phyloP scores from a whole-genome alignment of 2,113 vertebrate genomes.

The Scomber colias region DNA sequence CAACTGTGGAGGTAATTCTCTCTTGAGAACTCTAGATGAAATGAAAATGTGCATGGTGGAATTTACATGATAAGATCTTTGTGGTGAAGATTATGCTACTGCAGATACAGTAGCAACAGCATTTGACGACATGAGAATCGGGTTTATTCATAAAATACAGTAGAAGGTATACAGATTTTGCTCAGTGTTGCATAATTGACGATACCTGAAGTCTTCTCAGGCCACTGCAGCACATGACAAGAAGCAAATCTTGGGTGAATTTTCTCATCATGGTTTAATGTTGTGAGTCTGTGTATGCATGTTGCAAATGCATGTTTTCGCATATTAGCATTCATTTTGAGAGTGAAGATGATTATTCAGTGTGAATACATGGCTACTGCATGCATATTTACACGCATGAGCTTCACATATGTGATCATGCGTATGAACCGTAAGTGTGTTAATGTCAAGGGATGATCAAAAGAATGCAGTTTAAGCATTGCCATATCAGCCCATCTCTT shows the following conservation, averaged over 20 bases:
- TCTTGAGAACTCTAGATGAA: slow-evolving; percentile 47
- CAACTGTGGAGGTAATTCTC: slow-evolving; percentile 55
- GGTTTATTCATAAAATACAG: slow-evolving; percentile 32
- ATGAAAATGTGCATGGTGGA: slow-evolving; percentile 18
- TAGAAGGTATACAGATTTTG: slow-evolving; percentile 32
- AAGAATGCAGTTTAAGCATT: background rate
- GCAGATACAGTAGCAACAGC: background rate
- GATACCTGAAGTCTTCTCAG: slow-evolving; percentile 58
- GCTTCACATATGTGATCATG: background rate
- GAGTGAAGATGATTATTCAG: background rate
- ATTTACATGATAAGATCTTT: slow-evolving; percentile 36
- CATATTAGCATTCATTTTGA: slow-evolving; percentile 7
- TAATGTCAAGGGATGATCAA: background rate
- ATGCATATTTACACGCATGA: background rate
- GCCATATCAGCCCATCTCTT: slow-evolving; percentile 11
- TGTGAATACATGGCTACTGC: background rate
- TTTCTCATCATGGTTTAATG: slow-evolving; percentile 64
- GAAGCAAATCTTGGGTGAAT: slow-evolving; percentile 47
- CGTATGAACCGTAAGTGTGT: background rate
- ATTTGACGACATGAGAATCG: slow-evolving; percentile 6
- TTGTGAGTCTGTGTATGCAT: slow-evolving; percentile 23
- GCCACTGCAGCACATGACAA: slow-evolving; percentile 54
- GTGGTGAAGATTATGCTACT: slow-evolving; percentile 19
- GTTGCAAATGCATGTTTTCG: background rate
- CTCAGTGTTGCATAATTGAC: slow-evolving; percentile 65